Evolutionary conservation across 2,113 vertebrate species (phyloP).

Genomic region (Macaca nemestrina): DNA sequence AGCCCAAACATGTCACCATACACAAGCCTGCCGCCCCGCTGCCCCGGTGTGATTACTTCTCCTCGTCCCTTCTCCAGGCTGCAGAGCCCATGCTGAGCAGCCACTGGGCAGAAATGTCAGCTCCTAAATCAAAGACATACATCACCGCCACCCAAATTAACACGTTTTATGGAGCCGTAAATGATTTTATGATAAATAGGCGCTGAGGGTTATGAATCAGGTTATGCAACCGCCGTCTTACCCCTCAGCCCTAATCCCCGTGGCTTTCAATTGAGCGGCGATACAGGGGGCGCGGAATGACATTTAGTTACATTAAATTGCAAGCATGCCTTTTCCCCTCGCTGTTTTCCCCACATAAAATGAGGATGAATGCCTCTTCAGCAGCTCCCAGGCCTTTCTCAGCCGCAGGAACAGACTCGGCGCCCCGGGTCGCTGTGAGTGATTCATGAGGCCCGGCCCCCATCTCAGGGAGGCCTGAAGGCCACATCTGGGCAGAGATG

Average conservation of each 20-base stretch:
- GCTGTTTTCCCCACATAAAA: neutral
- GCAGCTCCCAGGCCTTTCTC: neutral
- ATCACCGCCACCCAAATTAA: slow-evolving; percentile 69
- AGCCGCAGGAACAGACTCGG: neutral
- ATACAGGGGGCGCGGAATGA: slow-evolving; percentile 38
- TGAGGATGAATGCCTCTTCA: slow-evolving; percentile 1
- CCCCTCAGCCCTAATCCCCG: neutral
- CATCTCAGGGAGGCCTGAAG: neutral
- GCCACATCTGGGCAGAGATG: neutral
- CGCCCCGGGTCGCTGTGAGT: neutral
- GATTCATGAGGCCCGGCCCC: neutral
- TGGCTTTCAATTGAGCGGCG: slow-evolving; percentile 43
- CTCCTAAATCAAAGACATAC: slow-evolving; percentile 75
- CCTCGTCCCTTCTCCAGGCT: neutral
- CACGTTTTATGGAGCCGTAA: slow-evolving; percentile 46
- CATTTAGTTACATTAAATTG: slow-evolving; percentile 68
- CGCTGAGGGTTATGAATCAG: slow-evolving; percentile 26
- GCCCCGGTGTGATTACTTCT: rapidly evolving
- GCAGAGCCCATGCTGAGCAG: slow-evolving; percentile 32
- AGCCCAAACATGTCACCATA: rapidly evolving
- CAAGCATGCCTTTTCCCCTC: neutral
- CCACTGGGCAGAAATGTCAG: slow-evolving; percentile 72
- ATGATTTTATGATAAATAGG: slow-evolving; percentile 70
- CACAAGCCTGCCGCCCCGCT: rapidly evolving
- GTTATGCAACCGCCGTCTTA: neutral